A percentile compares a stretch with the other conserved stretches of the same genome.
Conservation (phyloP, 2,797 vertebrate species). For the Molossus alvarezi region DNA sequence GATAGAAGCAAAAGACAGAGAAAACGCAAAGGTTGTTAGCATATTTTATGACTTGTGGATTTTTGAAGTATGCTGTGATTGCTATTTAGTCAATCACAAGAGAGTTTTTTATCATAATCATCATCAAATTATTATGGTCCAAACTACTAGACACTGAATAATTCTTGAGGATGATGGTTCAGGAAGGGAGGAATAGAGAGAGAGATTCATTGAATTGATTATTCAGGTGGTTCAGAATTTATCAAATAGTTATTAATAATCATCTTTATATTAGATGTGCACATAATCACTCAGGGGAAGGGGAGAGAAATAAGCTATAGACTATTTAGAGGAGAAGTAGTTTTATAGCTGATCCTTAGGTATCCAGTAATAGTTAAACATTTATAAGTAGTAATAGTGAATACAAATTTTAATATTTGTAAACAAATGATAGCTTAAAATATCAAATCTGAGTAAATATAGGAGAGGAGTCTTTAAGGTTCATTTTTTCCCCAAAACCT, state of each 20-base stretch:
- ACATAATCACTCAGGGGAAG: neutral
- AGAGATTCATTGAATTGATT: slow-evolving; percentile 54
- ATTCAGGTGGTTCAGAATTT: slow-evolving; percentile 37
- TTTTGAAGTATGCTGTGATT: neutral
- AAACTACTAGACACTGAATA: slow-evolving; percentile 53
- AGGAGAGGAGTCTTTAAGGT: neutral
- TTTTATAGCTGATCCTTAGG: slow-evolving; percentile 87
- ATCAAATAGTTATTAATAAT: slow-evolving; percentile 50
- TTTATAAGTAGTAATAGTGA: slow-evolving; percentile 91
- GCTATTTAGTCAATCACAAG: neutral
- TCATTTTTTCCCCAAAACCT: slow-evolving; percentile 4
- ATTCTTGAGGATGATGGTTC: neutral
- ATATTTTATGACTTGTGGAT: slow-evolving; percentile 30
- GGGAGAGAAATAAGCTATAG: slow-evolving; percentile 64
- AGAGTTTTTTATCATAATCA: slow-evolving; percentile 26
- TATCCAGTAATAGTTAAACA: slow-evolving; percentile 91
- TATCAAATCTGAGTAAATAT: slow-evolving; percentile 73
- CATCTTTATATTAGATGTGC: slow-evolving; percentile 1
- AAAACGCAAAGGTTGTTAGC: neutral
- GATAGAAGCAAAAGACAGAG: neutral
- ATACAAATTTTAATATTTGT: slow-evolving; percentile 80
- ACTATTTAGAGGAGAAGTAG: slow-evolving; percentile 90
- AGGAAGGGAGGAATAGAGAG: neutral
- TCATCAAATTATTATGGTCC: neutral
- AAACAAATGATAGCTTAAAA: slow-evolving; percentile 80